These are phyloP conservation scores for Tuta absoluta DNA, from an alignment of 2,888 invertebrate species.

Conservation along the genomic window DNA sequence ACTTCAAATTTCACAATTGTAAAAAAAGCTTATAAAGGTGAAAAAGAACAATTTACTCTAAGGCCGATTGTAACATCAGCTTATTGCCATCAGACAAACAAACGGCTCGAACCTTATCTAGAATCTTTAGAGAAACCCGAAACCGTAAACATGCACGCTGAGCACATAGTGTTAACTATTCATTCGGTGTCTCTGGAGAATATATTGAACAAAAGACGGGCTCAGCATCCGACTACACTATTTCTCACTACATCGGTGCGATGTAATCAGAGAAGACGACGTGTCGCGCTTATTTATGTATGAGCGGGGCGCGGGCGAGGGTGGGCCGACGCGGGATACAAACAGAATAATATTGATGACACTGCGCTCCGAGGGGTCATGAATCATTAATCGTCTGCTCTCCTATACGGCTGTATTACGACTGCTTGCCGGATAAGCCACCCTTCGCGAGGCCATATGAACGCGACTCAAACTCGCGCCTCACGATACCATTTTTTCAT, in stretches of 20 bases:
- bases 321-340: conserved; percentile 78
- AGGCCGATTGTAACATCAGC: conserved; percentile 74
- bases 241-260: conserved; percentile 81
- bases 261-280: conserved; percentile 82
- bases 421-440: conserved; percentile 72
- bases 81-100: conserved; percentile 76
- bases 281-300: conserved; percentile 81
- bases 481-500: conserved; percentile 23
- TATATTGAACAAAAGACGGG: conserved; percentile 78
- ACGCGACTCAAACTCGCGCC: conserved; percentile 18
- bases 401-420: conserved; percentile 80
- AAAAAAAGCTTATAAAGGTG: conserved; percentile 40
- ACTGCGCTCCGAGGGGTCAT: conserved; percentile 80
- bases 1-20: conserved; percentile 1
- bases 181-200: conserved; percentile 72
- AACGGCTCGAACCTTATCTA: conserved; percentile 73
- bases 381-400: conserved; percentile 81
- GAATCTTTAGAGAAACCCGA: conserved; percentile 78
- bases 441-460: conserved; percentile 61
- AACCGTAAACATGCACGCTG: conserved; percentile 77
- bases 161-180: conserved; percentile 76
- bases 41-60: conserved; percentile 60
- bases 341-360: conserved; percentile 82
- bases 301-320: conserved; percentile 79
- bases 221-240: conserved; percentile 78